Conservation (phyloP, 2,888 invertebrate species). For the Dicyrtomina minuta region DNA sequence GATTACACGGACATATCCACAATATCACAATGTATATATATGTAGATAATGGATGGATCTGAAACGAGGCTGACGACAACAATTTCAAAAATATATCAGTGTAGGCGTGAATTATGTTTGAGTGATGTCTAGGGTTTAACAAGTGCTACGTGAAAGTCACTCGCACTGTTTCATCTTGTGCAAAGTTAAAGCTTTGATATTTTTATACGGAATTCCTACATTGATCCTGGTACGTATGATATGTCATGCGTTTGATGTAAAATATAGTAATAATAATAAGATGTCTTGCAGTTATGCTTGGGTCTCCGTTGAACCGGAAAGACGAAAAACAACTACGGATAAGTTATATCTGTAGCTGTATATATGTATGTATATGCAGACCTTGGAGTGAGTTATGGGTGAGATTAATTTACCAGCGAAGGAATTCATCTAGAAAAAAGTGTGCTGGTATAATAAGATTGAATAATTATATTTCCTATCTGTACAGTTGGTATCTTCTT, state of each 20-base stretch:
- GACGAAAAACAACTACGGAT: constrained; percentile 7
- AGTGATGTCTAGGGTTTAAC: background rate
- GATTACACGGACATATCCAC: too few relatives aligned
- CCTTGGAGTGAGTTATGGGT: constrained; percentile 30
- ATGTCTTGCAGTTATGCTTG: too few relatives aligned
- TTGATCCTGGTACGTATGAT: background rate
- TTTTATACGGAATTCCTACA: background rate
- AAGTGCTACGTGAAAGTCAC: constrained; percentile 2
- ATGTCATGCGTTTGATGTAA: background rate
- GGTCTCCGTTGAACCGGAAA: background rate
- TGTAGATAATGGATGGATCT: too few relatives aligned
- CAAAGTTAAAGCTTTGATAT: background rate
- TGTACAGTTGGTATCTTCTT: constrained; percentile 26
- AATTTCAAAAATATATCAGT: too few relatives aligned
- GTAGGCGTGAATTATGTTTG: background rate
- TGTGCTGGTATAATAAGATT: constrained; percentile 21
- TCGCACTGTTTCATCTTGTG: background rate
- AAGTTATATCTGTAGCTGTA: constrained; percentile 2
- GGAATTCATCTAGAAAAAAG: constrained; percentile 25
- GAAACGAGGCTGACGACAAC: too few relatives aligned
- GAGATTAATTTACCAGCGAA: constrained; percentile 20
- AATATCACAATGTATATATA: too few relatives aligned
- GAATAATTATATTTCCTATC: constrained; percentile 31
- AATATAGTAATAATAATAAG: too few relatives aligned
- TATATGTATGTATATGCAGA: too few relatives aligned